Conservation (phyloP, 1,140 invertebrate genomes). For the Pseudachorutes palmiensis region DNA sequence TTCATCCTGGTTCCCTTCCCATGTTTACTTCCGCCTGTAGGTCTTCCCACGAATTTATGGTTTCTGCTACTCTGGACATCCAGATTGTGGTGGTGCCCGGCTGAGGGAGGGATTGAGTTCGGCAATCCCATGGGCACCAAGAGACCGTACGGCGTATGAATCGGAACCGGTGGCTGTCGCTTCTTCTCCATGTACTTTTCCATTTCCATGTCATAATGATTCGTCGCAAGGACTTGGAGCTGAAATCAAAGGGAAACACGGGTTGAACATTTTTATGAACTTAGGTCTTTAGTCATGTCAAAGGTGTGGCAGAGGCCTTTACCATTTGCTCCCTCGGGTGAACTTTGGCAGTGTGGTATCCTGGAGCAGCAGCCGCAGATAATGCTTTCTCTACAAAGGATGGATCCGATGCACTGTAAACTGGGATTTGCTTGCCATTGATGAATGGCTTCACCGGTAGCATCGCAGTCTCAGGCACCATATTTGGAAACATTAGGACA, state of each 20-base stretch:
- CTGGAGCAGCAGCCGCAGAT: not conserved
- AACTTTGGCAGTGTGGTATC: slow-evolving; percentile 22
- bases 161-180: slow-evolving; percentile 29
- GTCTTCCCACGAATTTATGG: not conserved
- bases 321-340: slow-evolving; percentile 36
- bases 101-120: not conserved
- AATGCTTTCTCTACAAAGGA: not conserved
- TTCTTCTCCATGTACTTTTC: slow-evolving; percentile 24
- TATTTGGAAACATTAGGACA: slow-evolving; percentile 37
- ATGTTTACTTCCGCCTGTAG: slow-evolving; percentile 4
- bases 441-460: slow-evolving; percentile 22
- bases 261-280: not conserved
- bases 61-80: not conserved
- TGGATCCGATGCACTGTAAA: slow-evolving; percentile 21
- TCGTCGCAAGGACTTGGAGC: slow-evolving; percentile 32
- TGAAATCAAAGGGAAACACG: not conserved
- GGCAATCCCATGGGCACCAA: slow-evolving; percentile 31
- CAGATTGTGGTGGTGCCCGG: not conserved
- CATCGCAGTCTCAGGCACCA: slow-evolving; percentile 12
- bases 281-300: too few species aligned
- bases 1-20: slow-evolving; percentile 8
- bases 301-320: not conserved
- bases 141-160: slow-evolving; percentile 37
- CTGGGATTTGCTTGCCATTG: slow-evolving; percentile 23
- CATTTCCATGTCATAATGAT: slow-evolving; percentile 33